A percentile compares a stretch with the other conserved stretches of the same genome.
phyloP scores from a whole-genome alignment of 2,113 vertebrate genomes.

The Archocentrus centrarchus region DNA sequence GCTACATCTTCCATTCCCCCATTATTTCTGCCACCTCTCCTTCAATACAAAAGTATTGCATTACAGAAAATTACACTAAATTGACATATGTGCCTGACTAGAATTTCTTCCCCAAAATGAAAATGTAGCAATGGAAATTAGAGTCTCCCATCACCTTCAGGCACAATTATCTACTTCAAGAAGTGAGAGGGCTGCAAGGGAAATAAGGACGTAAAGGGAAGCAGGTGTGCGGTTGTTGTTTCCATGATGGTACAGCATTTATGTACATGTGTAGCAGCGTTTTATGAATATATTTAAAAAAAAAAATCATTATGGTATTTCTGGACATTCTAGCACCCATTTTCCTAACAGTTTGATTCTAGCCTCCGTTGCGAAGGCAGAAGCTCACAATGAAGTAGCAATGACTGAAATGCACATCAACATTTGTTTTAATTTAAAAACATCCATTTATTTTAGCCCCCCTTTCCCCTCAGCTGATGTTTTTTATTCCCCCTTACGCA shows the following conservation, averaged over 20 bases:
- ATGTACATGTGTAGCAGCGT: neutral
- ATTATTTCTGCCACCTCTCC: slow-evolving; percentile 53
- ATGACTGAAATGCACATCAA: neutral
- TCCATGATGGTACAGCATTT: neutral
- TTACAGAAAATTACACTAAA: slow-evolving; percentile 81
- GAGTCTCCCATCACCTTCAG: slow-evolving; percentile 66
- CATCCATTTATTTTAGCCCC: neutral
- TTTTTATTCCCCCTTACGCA: neutral
- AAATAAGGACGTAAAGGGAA: slow-evolving; percentile 50
- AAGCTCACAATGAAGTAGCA: neutral
- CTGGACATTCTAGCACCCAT: neutral
- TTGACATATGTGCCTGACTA: slow-evolving; percentile 68
- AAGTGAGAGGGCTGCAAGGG: slow-evolving; percentile 34
- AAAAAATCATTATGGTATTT: neutral
- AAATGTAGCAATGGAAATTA: slow-evolving; percentile 70
- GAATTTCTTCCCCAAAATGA: slow-evolving; percentile 64
- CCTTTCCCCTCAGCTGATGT: neutral
- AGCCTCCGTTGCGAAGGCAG: neutral
- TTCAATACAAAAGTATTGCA: slow-evolving; percentile 68
- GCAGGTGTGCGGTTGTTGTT: slow-evolving; percentile 50
- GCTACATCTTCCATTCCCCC: slow-evolving; percentile 47
- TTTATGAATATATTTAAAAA: neutral
- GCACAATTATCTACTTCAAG: slow-evolving; percentile 69
- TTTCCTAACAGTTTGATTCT: neutral
- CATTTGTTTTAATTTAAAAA: neutral